Evolutionary conservation across 1,140 invertebrate species (phyloP), one percentile per base, ranked within the genome.

Genomic region (Plodia interpunctella): DNA sequence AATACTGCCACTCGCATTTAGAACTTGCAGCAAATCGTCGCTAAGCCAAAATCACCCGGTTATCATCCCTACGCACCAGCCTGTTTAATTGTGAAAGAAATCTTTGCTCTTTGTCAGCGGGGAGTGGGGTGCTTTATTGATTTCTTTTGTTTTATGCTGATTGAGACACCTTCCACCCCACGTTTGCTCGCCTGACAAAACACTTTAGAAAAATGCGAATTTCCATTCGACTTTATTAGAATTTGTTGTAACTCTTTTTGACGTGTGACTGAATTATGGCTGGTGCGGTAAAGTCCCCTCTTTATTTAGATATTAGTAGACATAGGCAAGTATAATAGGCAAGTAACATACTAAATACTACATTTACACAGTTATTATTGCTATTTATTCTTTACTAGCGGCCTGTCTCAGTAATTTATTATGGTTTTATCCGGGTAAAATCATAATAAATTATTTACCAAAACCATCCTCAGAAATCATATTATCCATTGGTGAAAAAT

Each of bases 121-220:
- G 76, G 73, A 57, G 77, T 73, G 62, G 68, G 80, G 83, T 80
- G 77, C 72, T 72, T 79, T 89, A 89, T 89, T 89, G 87, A 89
- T 89, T 89, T 89, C 87, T 89, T 89, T 88, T 89, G 85, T 89
- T 89, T 88, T 89, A 89, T 89, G 87, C 87, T 89, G 87, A 89
- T 89, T 89, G 87, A 87, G 87, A 88, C 87, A 89, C 87, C 87
- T 89, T 81, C 72, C 76, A 74, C 77, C 82, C 70, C 74, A 65
- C 59, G 68, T 72, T 76, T 65, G 68, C 68, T 84, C 79, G 83
- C 83, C 74, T 84, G 78, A 85, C 75, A 77, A 84, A 86, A 86
- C 79, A 82, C 75, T 82, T 53, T 53, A 53, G 19, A 25, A 25
- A 25, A 53, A 53, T 25, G 20, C 51, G 51, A 25, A 25, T 10